Evolutionary conservation across 2,888 invertebrate species (phyloP).

Genomic region (Sialis fuliginosa): DNA sequence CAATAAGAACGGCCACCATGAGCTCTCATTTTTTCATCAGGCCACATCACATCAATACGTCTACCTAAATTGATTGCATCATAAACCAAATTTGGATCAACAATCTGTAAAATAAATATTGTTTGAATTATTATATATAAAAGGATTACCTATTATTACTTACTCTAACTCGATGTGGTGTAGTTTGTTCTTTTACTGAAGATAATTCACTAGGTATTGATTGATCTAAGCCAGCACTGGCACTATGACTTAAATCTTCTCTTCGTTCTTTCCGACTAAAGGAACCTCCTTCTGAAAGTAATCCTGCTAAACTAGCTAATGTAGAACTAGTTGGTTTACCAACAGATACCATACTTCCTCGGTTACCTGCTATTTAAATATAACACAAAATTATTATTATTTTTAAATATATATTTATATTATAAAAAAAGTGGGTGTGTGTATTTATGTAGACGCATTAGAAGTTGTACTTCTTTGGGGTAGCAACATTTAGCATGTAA

Average conservation of each 20-base stretch:
- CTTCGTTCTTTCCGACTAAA: constrained; percentile 3
- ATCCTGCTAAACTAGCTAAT: constrained; percentile 66
- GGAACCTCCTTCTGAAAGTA: constrained; percentile 33
- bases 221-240: constrained; percentile 15
- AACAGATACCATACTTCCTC: constrained; percentile 67
- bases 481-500: constrained; percentile 1
- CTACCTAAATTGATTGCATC: constrained; percentile 82
- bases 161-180: constrained; percentile 37
- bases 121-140: constrained; percentile 8
- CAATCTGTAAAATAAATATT: constrained; percentile 25
- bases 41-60: constrained; percentile 91
- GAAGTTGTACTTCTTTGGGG: too few relatives aligned
- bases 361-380: constrained; percentile 42
- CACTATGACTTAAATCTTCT: constrained; percentile 17
- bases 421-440: too few relatives aligned
- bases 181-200: constrained; percentile 25
- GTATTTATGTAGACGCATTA: too few relatives aligned
- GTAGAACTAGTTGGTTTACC: constrained; percentile 81
- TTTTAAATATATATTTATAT: background rate
- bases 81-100: constrained; percentile 57
- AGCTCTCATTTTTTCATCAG: constrained; percentile 71
- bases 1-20: constrained; percentile 77
- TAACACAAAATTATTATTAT: background rate
- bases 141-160: constrained; percentile 12
- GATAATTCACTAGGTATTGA: constrained; percentile 8